phyloP scores from a whole-genome alignment of 2,888 invertebrate species.

The Megaustenia siamemsis region DNA sequence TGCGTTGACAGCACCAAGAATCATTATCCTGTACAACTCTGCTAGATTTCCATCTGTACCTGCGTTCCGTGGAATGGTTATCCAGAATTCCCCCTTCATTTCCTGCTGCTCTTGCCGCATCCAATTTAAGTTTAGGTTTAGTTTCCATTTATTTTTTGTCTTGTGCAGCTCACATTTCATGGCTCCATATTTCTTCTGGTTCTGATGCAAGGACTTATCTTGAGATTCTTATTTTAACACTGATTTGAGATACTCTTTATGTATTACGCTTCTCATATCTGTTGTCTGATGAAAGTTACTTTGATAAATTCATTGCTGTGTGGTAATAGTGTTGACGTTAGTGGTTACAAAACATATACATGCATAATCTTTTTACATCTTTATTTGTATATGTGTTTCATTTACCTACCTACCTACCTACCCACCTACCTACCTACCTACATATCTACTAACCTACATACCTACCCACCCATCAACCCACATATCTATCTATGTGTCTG shows the following conservation, averaged over 20 bases:
- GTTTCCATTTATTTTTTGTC: background rate
- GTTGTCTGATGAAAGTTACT: too few species aligned
- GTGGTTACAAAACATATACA: too few species aligned
- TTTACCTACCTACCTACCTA: too few species aligned
- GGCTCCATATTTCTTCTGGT: background rate
- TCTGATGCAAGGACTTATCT: too few species aligned
- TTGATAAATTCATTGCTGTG: too few species aligned
- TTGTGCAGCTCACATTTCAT: background rate
- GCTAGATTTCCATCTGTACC: slow-evolving; percentile 36
- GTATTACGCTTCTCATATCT: too few species aligned
- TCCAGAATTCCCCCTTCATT: background rate
- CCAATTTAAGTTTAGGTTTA: background rate
- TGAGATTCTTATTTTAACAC: too few species aligned
- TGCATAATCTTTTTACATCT: too few species aligned
- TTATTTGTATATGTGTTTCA: too few species aligned
- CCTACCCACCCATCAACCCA: background rate
- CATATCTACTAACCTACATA: background rate
- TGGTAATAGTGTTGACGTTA: too few species aligned
- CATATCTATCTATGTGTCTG: background rate
- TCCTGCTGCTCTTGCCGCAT: background rate
- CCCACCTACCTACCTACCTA: background rate
- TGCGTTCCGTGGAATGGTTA: background rate
- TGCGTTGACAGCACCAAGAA: background rate
- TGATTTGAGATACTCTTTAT: too few species aligned
- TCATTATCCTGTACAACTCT: slow-evolving; percentile 13